phyloP scores from a whole-genome alignment of 2,113 vertebrate species.

The Actenoides hombroni region DNA sequence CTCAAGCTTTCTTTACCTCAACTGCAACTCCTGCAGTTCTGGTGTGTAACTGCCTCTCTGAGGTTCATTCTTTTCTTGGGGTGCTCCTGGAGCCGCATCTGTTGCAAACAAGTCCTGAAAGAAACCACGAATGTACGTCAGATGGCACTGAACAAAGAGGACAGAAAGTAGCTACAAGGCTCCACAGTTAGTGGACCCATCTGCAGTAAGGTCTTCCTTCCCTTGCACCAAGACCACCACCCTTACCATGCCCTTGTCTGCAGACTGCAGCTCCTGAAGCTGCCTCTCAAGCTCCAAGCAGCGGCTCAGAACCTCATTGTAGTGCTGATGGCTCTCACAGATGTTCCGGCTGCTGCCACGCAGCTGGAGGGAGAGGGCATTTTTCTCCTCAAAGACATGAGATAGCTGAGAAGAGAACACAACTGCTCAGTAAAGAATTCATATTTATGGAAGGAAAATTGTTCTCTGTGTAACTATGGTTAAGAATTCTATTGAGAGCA shows the following conservation, averaged over 20 bases:
- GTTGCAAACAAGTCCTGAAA: conserved; percentile 74
- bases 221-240: not conserved
- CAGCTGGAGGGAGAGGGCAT: conserved; percentile 75
- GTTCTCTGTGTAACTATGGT: not conserved
- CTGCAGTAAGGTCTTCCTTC: not conserved
- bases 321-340: conserved; percentile 71
- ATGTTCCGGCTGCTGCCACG: conserved; percentile 48
- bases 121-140: not conserved
- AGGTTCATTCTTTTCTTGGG: conserved; percentile 78
- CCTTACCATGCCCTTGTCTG: conserved; percentile 47
- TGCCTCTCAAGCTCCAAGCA: conserved; percentile 73
- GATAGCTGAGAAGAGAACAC: conserved; percentile 70
- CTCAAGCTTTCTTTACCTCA: conserved; percentile 74
- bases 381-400: conserved; percentile 83
- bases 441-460: not conserved
- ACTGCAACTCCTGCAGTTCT: conserved; percentile 82
- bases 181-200: not conserved
- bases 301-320: conserved; percentile 64
- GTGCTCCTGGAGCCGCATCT: conserved; percentile 87
- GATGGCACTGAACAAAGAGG: not conserved
- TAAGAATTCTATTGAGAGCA: not conserved
- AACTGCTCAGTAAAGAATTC: not conserved
- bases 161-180: not conserved
- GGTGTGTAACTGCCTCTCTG: conserved; percentile 68
- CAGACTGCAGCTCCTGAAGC: conserved; percentile 69